Evolutionary conservation across 92 coral and sea anemone species (phyloP).

Genomic region (Bergia puertoricense): DNA sequence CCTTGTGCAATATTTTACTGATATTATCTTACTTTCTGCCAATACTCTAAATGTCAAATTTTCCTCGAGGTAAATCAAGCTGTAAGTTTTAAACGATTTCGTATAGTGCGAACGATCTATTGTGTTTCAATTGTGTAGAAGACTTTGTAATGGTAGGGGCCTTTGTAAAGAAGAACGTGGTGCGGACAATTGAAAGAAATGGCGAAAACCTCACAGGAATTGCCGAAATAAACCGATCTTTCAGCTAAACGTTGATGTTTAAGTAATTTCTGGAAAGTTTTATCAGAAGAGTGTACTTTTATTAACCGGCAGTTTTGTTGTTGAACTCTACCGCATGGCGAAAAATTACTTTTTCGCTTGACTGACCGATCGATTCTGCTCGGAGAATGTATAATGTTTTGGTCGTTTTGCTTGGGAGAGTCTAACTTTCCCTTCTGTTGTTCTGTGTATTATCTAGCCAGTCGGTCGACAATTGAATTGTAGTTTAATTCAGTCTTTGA

Average conservation of each 20-base stretch:
- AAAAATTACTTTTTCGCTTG: constrained; percentile 7
- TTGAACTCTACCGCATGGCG: constrained; percentile 19
- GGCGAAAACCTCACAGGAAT: neutral
- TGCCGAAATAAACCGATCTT: constrained; percentile 3
- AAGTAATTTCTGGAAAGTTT: constrained; percentile 1
- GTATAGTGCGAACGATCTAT: constrained; percentile 38
- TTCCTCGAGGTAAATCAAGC: constrained; percentile 11
- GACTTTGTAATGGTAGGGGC: constrained; percentile 26
- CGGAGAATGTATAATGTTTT: constrained; percentile 7
- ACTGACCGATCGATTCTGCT: neutral
- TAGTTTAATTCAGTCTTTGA: constrained; percentile 26
- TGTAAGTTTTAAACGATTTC: constrained; percentile 34
- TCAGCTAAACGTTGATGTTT: neutral
- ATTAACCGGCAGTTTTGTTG: constrained; percentile 21
- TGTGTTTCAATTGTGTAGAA: constrained; percentile 33
- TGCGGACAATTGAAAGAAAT: constrained; percentile 9
- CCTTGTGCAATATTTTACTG: constrained; percentile 30
- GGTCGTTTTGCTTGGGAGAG: constrained; percentile 27
- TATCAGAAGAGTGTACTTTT: constrained; percentile 6
- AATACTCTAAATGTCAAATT: constrained; percentile 15
- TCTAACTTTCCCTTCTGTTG: constrained; percentile 28
- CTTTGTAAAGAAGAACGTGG: constrained; percentile 19
- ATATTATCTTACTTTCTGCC: constrained; percentile 27
- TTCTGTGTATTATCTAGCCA: constrained; percentile 8
- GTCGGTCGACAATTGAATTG: constrained; percentile 18